Evolutionary conservation across 2,797 vertebrate genomes (phyloP).

Genomic region (Onychomys arenicola): DNA sequence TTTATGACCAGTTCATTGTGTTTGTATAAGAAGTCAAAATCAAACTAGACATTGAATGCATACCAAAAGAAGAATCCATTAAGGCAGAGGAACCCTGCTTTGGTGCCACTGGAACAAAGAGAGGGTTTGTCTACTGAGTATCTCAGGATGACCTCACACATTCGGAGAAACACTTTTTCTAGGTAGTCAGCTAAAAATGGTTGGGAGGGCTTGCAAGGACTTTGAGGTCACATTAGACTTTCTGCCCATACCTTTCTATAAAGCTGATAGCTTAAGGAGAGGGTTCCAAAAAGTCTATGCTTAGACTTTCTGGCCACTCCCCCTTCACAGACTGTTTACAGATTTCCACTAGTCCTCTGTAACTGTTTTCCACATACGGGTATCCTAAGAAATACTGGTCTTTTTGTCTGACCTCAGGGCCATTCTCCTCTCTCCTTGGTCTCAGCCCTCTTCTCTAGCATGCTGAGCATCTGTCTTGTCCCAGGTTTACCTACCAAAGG

Average conservation of each 20-base stretch:
- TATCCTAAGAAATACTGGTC: background rate
- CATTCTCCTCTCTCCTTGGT: background rate
- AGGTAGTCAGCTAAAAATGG: background rate
- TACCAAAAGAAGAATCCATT: background rate
- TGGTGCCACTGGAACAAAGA: background rate
- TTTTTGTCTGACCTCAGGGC: background rate
- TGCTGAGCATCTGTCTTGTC: conserved; percentile 25
- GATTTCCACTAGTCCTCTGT: background rate
- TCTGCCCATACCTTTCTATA: background rate
- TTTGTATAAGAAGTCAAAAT: background rate
- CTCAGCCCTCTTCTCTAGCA: background rate
- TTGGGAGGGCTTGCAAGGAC: background rate
- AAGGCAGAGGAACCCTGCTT: background rate
- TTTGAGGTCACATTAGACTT: background rate
- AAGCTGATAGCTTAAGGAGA: background rate
- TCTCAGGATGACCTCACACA: background rate
- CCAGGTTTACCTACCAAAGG: background rate
- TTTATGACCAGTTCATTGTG: background rate
- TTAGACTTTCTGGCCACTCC: background rate
- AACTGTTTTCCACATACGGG: background rate
- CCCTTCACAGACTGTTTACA: background rate
- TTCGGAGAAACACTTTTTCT: background rate
- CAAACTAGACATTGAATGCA: conserved; percentile 19
- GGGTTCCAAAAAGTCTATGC: background rate
- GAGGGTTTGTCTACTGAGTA: background rate